phyloP scores from a whole-genome alignment of 1,140 invertebrate genomes.

The Macrostomum lignano region DNA sequence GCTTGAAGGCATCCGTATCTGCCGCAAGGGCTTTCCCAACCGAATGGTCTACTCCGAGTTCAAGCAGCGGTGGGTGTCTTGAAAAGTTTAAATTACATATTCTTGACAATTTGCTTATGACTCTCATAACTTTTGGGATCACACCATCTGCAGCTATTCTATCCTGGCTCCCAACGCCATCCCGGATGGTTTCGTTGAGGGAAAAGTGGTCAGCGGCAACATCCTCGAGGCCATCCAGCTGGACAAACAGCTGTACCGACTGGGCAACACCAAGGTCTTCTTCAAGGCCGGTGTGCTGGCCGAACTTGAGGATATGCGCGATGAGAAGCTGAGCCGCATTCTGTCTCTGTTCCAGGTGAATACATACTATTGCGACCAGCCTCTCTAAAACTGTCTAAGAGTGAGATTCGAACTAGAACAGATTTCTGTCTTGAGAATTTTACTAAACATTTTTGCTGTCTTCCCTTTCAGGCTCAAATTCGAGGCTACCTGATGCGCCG shows the following conservation, averaged over 20 bases:
- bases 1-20: constrained; percentile 99
- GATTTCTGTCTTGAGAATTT: too few relatives aligned
- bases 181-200: constrained; percentile 41
- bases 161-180: constrained; percentile 64
- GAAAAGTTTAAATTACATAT: too few relatives aligned
- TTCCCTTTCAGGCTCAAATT: constrained; percentile 79
- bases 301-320: constrained; percentile 98
- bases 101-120: too few relatives aligned
- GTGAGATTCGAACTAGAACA: too few relatives aligned
- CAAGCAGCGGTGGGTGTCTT: constrained; percentile 96
- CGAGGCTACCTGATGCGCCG: constrained; percentile 52
- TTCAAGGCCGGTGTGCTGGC: constrained; percentile 98
- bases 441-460: too few relatives aligned
- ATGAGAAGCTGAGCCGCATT: constrained; percentile 86
- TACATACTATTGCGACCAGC: too few relatives aligned
- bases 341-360: constrained; percentile 92
- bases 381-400: too few relatives aligned
- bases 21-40: constrained; percentile 99
- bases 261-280: constrained; percentile 92
- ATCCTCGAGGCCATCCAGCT: constrained; percentile 49
- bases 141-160: constrained; percentile 49
- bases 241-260: constrained; percentile 56
- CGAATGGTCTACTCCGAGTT: constrained; percentile 98
- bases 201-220: constrained; percentile 48
- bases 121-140: constrained; percentile 3